phyloP scores from a whole-genome alignment of 2,888 invertebrate species.

The Luffia ferchaultella region DNA sequence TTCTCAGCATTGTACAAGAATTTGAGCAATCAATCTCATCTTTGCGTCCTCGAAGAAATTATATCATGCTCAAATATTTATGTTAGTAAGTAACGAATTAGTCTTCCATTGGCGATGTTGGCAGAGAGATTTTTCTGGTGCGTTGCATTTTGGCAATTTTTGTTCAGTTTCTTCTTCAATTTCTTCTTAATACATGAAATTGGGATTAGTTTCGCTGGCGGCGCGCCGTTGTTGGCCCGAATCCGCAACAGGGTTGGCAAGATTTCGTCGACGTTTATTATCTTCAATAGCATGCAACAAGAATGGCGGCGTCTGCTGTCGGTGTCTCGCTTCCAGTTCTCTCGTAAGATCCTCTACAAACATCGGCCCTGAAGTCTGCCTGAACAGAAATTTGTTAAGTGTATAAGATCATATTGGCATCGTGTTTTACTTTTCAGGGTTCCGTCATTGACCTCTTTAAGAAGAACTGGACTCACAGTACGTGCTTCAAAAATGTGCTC shows the following conservation, averaged over 20 bases:
- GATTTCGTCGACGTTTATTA: conserved; percentile 34
- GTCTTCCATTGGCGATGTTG: too few relatives aligned
- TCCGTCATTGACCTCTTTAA: too few relatives aligned
- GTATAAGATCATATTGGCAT: too few relatives aligned
- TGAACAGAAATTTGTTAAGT: too few relatives aligned
- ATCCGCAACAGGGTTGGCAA: conserved; percentile 30
- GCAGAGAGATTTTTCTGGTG: too few relatives aligned
- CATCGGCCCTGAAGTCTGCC: conserved; percentile 54
- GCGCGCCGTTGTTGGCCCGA: conserved; percentile 15
- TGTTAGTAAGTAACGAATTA: not conserved
- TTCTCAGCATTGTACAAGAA: not conserved
- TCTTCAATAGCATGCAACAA: conserved; percentile 50
- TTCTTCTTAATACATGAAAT: conserved; percentile 40
- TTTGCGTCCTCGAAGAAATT: conserved; percentile 43
- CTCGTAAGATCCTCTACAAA: conserved; percentile 48
- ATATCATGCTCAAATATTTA: conserved; percentile 18
- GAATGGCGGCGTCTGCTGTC: conserved; percentile 37
- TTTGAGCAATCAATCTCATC: conserved; percentile 27
- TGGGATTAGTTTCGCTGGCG: conserved; percentile 51
- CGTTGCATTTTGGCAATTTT: too few relatives aligned
- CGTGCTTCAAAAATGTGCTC: too few relatives aligned
- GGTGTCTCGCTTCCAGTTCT: conserved; percentile 29
- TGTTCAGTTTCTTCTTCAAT: not conserved
- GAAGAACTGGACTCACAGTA: too few relatives aligned
- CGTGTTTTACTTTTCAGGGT: too few relatives aligned